Conservation (phyloP, 2,797 vertebrate species). For the Spea hammondii region DNA sequence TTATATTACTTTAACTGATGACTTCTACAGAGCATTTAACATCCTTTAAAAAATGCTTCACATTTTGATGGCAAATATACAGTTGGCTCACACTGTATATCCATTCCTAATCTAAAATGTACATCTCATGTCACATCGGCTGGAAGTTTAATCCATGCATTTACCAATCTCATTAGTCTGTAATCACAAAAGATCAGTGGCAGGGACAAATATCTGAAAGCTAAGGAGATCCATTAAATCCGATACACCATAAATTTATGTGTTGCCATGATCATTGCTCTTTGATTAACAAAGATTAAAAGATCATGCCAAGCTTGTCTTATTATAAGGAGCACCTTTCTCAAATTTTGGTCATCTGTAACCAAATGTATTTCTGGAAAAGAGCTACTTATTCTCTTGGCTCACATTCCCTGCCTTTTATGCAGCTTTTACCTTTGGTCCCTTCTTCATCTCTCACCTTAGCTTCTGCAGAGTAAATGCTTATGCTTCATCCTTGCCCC, state of each 20-base stretch:
- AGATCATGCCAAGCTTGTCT: background rate
- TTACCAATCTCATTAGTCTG: too few relatives aligned
- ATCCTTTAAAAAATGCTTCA: too few relatives aligned
- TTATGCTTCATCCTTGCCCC: slow-evolving; percentile 29
- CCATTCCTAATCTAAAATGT: too few relatives aligned
- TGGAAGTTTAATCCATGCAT: too few relatives aligned
- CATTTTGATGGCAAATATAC: too few relatives aligned
- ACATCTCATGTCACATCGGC: too few relatives aligned
- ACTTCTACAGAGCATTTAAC: too few relatives aligned
- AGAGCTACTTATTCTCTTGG: slow-evolving; percentile 41
- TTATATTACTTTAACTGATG: too few relatives aligned
- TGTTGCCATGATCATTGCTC: slow-evolving; percentile 16
- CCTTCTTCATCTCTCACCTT: slow-evolving; percentile 35
- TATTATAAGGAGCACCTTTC: slow-evolving; percentile 4
- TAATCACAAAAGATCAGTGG: background rate
- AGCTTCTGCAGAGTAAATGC: slow-evolving; percentile 41
- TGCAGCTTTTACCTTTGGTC: slow-evolving; percentile 42
- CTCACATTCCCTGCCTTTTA: slow-evolving; percentile 26
- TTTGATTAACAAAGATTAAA: slow-evolving; percentile 35
- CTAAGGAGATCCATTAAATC: slow-evolving; percentile 1
- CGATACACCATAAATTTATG: slow-evolving; percentile 15
- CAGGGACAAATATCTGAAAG: background rate
- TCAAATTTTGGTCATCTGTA: slow-evolving; percentile 14
- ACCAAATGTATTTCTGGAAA: slow-evolving; percentile 34
- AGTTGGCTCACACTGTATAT: too few relatives aligned